Conservation (phyloP, 2,888 invertebrate species). For the Diadromus collaris region DNA sequence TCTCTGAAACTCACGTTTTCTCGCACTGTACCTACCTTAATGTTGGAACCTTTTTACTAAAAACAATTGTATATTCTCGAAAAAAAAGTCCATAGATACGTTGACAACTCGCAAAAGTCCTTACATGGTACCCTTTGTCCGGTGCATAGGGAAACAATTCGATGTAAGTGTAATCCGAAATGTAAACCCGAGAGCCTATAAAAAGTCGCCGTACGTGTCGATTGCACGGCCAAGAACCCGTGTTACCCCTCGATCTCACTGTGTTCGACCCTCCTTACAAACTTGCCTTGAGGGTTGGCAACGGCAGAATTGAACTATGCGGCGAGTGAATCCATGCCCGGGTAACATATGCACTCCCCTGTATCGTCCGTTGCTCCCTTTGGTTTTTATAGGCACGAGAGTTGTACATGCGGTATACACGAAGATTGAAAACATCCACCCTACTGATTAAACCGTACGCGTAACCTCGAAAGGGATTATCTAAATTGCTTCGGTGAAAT, state of each 20-base stretch:
- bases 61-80: background rate
- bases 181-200: conserved; percentile 40
- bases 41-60: background rate
- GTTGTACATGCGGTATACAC: conserved; percentile 41
- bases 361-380: conserved; percentile 51
- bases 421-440: conserved; percentile 56
- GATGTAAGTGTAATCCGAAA: conserved; percentile 37
- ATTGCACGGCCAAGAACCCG: conserved; percentile 9
- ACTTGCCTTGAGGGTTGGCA: conserved; percentile 34
- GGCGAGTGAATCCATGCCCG: conserved; percentile 38
- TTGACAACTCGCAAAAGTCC: background rate
- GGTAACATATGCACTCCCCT: conserved; percentile 73
- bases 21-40: too few species aligned
- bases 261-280: conserved; percentile 32
- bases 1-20: too few species aligned
- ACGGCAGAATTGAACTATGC: conserved; percentile 22
- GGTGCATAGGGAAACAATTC: conserved; percentile 30
- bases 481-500: conserved; percentile 78
- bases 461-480: conserved; percentile 74
- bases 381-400: conserved; percentile 68
- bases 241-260: conserved; percentile 9
- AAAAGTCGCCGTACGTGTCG: conserved; percentile 25
- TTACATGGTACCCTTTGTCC: background rate
- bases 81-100: background rate
- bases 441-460: conserved; percentile 75